phyloP scores from a whole-genome alignment of 23 tunicate species.

The Clavelina lepadiformis region DNA sequence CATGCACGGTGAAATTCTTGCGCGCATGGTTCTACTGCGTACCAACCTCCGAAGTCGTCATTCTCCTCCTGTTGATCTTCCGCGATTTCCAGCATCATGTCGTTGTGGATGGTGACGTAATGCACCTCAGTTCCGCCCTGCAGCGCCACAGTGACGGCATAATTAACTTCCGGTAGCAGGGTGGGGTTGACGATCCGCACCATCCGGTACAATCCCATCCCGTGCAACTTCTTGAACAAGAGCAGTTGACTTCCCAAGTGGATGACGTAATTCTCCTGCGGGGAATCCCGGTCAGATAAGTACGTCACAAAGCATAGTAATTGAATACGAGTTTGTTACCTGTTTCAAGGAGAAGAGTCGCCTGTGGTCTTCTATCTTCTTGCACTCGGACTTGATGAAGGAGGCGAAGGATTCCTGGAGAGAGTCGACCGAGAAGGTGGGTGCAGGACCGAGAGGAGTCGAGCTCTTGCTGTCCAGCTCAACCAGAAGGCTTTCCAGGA shows the following conservation, averaged over 20 bases:
- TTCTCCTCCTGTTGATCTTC: slow-evolving; percentile 2
- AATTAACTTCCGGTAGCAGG: slow-evolving; percentile 29
- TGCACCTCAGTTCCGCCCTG: slow-evolving; percentile 33
- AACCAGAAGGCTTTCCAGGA: slow-evolving; percentile 25
- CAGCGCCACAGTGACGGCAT: slow-evolving; percentile 35
- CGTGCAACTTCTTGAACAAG: slow-evolving; percentile 23
- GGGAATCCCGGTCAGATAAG: too few relatives aligned
- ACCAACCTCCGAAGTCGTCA: slow-evolving; percentile 11
- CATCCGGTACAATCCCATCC: slow-evolving; percentile 26
- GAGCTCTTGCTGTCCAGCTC: slow-evolving; percentile 33
- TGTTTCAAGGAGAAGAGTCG: slow-evolving; percentile 41
- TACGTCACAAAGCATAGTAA: too few relatives aligned
- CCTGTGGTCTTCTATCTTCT: slow-evolving; percentile 51
- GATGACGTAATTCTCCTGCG: slow-evolving; percentile 42
- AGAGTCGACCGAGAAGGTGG: slow-evolving; percentile 41
- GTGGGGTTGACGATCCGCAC: slow-evolving; percentile 37
- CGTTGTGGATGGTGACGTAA: slow-evolving; percentile 36
- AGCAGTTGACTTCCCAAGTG: slow-evolving; percentile 31
- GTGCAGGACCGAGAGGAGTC: not conserved
- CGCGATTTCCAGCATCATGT: slow-evolving; percentile 24
- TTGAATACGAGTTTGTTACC: slow-evolving; percentile 18
- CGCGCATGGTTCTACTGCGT: too few relatives aligned
- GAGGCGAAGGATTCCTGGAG: slow-evolving; percentile 27
- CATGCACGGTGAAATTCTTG: too few relatives aligned
- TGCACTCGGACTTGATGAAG: slow-evolving; percentile 36